Evolutionary conservation across 2,113 vertebrate species (phyloP), one percentile per base, ranked within the genome.

Genomic region (Felis chaus): DNA sequence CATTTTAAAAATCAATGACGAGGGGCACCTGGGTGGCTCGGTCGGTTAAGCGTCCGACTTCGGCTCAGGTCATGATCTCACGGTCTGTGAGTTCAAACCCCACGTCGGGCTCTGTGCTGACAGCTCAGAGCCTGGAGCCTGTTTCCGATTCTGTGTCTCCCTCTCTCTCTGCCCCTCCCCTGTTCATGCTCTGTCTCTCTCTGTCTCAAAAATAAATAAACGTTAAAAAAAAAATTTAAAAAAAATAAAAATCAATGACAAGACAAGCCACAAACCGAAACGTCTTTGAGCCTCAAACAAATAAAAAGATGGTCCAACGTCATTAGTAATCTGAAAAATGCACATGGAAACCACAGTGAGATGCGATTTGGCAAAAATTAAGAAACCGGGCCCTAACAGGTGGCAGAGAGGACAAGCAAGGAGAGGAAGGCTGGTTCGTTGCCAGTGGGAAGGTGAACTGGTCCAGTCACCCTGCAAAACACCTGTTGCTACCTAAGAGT

Each of bases 371-470:
- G 81, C 36, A 33, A 31, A 90, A 50, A 41, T 63, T 4, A 63
- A 79, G 31, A 36, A 69, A 36, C 33, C 61, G 10, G 63, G 68
- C 4, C 0, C 39, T 39, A 69, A 1, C 39, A 21, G 15, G 39
- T 7, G 25, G 61, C 0, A 25, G 39, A 50, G 33, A 69, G 65
- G 19, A 27, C 19, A 27, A 39, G 41, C 23, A 25, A 27, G 7
- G 41, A 3, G 31, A 14, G 18, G 50, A 48, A 9, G 0, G 2
- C 31, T 15, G 14, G 25, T 4, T 13, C 7, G 0, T 1, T 14
- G 33, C 50, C 5, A 39, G 39, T 3, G 89, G 63, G 53, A 29
- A 27, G 3, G 10, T 5, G 61, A 27, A 15, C 1, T 0, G 1
- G 11, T 2, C 21, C 12, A 25, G 0, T 3, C 23, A 1, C 29